Evolutionary conservation across 2,113 vertebrate species (phyloP).

Genomic region (Mixornis gularis): DNA sequence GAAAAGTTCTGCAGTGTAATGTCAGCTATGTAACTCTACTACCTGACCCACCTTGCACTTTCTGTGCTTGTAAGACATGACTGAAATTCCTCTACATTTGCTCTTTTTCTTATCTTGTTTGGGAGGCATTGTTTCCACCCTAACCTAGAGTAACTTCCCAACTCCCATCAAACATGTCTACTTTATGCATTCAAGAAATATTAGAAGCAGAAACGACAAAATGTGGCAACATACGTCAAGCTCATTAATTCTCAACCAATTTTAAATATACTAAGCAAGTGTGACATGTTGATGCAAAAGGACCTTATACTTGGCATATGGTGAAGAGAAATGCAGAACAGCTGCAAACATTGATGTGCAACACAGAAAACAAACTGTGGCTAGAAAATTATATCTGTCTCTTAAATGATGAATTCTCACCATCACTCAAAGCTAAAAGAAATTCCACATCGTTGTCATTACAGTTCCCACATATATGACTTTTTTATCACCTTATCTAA

Average conservation of each 20-base stretch:
- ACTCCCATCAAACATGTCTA: background rate
- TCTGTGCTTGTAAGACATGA: background rate
- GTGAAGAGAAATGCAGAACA: slow-evolving; percentile 9
- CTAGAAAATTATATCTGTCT: slow-evolving; percentile 25
- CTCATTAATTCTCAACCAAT: slow-evolving; percentile 10
- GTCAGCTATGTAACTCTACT: background rate
- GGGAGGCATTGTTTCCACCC: background rate
- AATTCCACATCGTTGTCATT: background rate
- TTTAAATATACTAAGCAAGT: slow-evolving; percentile 3
- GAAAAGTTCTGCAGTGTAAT: background rate
- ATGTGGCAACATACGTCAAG: background rate
- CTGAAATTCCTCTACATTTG: background rate
- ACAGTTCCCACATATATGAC: background rate
- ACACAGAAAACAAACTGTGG: background rate
- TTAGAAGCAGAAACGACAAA: slow-evolving; percentile 7
- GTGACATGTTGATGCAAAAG: slow-evolving; percentile 16
- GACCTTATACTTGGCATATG: background rate
- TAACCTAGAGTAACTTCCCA: background rate
- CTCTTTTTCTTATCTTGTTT: background rate
- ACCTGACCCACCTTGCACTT: background rate
- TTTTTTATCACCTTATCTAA: slow-evolving; percentile 28
- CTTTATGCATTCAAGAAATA: background rate
- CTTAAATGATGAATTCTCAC: slow-evolving; percentile 37
- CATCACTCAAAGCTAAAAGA: slow-evolving; percentile 33
- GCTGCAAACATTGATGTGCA: background rate